phyloP scores from a whole-genome alignment of 53 echinoderm and acorn worm species.

The Mesocentrotus franciscanus region DNA sequence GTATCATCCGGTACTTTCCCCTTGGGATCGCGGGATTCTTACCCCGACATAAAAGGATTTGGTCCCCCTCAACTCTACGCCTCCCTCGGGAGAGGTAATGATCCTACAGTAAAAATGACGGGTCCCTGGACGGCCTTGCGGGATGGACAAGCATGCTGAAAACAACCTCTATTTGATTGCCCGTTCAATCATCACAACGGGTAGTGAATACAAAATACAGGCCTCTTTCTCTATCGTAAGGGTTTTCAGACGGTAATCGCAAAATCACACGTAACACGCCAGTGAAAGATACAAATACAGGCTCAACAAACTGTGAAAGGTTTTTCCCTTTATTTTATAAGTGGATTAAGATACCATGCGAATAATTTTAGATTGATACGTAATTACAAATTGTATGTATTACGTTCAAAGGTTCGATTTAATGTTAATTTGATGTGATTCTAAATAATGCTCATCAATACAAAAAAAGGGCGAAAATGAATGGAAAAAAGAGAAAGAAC shows the following conservation, averaged over 20 bases:
- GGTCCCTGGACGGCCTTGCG: not conserved
- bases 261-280: not conserved
- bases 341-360: too few species aligned
- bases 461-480: too few species aligned
- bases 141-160: constrained; percentile 46
- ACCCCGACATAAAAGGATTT: constrained; percentile 46
- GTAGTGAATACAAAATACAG: constrained; percentile 19
- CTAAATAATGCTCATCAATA: too few species aligned
- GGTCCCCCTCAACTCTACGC: constrained; percentile 29
- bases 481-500: too few species aligned
- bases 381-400: too few species aligned
- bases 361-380: too few species aligned
- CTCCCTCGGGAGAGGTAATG: constrained; percentile 45
- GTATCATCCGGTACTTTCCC: constrained; percentile 68
- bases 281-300: too few species aligned
- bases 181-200: constrained; percentile 9
- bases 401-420: too few species aligned
- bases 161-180: constrained; percentile 44
- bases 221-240: not conserved
- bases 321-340: too few species aligned
- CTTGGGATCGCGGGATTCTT: constrained; percentile 45
- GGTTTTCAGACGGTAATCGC: not conserved
- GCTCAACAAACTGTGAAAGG: too few species aligned
- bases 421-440: too few species aligned
- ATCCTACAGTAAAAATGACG: constrained; percentile 14